Conservation (phyloP, 2,888 invertebrate genomes). For the Mellilla xanthometata region DNA sequence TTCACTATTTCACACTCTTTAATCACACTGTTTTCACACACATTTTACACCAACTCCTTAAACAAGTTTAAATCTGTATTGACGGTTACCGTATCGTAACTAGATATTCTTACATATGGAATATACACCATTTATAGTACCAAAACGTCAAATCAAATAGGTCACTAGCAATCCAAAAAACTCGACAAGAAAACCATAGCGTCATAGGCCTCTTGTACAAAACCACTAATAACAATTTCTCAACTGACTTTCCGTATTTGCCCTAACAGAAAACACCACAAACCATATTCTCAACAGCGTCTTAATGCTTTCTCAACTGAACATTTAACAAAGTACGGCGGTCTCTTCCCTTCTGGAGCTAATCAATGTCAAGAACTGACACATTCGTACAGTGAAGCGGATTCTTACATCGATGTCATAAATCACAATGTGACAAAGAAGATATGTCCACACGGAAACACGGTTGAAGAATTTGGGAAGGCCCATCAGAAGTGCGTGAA, state of each 20-base stretch:
- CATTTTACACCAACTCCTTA: too few relatives aligned
- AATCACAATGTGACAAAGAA: slow-evolving; percentile 63
- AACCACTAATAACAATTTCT: slow-evolving; percentile 34
- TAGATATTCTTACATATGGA: too few relatives aligned
- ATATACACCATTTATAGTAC: too few relatives aligned
- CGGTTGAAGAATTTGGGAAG: slow-evolving; percentile 76
- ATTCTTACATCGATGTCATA: slow-evolving; percentile 74
- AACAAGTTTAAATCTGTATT: too few relatives aligned
- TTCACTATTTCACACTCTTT: not conserved
- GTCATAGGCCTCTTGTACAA: slow-evolving; percentile 17
- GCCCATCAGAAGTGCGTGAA: slow-evolving; percentile 78
- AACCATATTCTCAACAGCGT: slow-evolving; percentile 80
- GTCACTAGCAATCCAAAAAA: too few relatives aligned
- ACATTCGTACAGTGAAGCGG: slow-evolving; percentile 75
- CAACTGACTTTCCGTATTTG: slow-evolving; percentile 63
- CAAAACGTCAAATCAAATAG: too few relatives aligned
- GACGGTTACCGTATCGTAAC: too few relatives aligned
- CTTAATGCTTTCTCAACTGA: slow-evolving; percentile 79
- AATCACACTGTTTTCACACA: not conserved
- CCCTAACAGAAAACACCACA: slow-evolving; percentile 77
- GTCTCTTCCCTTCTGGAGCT: slow-evolving; percentile 73
- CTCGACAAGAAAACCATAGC: slow-evolving; percentile 17
- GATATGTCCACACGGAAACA: slow-evolving; percentile 72
- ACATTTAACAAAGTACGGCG: slow-evolving; percentile 76
- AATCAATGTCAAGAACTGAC: slow-evolving; percentile 76